Evolutionary conservation across 2,113 vertebrate genomes (phyloP).

Genomic region (Rhinopithecus roxellana): DNA sequence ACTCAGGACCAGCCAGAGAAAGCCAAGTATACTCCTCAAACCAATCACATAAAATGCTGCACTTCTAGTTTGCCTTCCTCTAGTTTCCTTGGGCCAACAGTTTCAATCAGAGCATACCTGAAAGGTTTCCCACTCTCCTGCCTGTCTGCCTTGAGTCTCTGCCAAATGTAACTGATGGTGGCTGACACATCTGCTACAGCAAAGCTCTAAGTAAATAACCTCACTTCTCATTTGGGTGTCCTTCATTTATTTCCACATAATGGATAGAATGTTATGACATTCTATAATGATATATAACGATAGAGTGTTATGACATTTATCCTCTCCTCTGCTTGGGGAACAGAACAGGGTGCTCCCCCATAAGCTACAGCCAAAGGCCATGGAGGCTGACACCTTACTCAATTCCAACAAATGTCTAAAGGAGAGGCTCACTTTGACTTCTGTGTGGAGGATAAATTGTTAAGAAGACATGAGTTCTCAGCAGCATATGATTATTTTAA

Average conservation of each 20-base stretch:
- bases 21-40: neutral
- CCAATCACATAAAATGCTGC: neutral
- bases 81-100: neutral
- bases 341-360: neutral
- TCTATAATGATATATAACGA: too few relatives aligned
- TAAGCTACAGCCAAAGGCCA: neutral
- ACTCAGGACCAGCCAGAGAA: neutral
- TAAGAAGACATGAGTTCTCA: neutral
- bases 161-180: neutral
- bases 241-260: neutral
- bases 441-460: neutral
- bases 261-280: neutral
- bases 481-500: neutral
- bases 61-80: neutral
- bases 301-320: neutral
- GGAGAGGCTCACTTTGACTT: neutral
- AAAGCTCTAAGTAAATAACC: neutral
- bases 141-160: neutral
- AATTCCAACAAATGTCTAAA: neutral
- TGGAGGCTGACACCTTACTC: neutral
- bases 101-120: neutral
- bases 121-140: neutral
- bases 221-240: neutral
- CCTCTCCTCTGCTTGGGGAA: too few relatives aligned
- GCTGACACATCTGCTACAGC: neutral